A percentile compares a stretch with the other conserved stretches of the same genome.
Evolutionary conservation across 37 sponge, comb jelly and placozoan genomes (phyloP).

Genomic region (Hexactinellida sp.): DNA sequence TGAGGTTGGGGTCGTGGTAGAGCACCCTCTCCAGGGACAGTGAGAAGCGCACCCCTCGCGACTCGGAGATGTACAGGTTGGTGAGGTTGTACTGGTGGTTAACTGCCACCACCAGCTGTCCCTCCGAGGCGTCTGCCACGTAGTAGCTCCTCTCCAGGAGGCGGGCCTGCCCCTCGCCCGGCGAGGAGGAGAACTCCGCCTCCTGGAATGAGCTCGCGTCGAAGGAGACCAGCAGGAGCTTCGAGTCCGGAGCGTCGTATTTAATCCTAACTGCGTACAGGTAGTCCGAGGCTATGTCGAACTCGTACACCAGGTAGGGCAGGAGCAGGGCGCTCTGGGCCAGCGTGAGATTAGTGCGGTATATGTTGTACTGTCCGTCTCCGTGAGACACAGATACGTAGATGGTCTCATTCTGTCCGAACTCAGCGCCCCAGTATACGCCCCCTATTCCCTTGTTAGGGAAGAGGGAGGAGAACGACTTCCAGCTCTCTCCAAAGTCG

Average conservation of each 20-base stretch:
- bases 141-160: constrained; percentile 27
- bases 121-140: constrained; percentile 36
- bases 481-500: not conserved
- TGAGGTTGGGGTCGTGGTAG: constrained; percentile 27
- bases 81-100: constrained; percentile 34
- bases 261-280: not conserved
- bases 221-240: not conserved
- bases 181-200: not conserved
- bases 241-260: not conserved
- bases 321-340: not conserved
- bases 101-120: constrained; percentile 40
- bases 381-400: not conserved
- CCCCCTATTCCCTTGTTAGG: not conserved
- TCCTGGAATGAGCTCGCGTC: not conserved
- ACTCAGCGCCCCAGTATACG: not conserved
- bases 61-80: constrained; percentile 46
- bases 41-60: constrained; percentile 20
- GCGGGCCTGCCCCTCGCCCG: not conserved
- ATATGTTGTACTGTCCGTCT: not conserved
- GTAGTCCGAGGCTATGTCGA: not conserved
- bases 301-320: not conserved
- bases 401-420: not conserved
- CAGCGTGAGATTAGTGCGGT: not conserved
- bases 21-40: constrained; percentile 40
- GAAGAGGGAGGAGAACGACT: not conserved